Percentiles rank a stretch among this genome's conserved stretches.
These are phyloP conservation scores for Camptogramma bilineatum DNA, from an alignment of 2,888 invertebrate genomes.

Conservation along the genomic window DNA sequence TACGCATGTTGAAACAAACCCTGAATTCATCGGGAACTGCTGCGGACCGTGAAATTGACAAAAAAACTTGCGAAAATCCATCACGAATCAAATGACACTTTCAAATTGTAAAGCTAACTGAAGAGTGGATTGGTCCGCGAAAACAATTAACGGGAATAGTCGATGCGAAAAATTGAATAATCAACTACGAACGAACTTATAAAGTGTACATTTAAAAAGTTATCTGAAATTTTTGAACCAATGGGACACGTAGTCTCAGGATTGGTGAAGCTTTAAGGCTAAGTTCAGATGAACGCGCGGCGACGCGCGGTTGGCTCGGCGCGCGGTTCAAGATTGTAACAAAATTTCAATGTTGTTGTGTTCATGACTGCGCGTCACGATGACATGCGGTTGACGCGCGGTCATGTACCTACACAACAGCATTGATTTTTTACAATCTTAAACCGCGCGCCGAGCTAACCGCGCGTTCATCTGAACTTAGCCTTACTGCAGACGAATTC, in stretches of 20 bases:
- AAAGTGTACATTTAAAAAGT: background rate
- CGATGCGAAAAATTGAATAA: constrained; percentile 78
- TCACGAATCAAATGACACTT: constrained; percentile 84
- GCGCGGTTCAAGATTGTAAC: too few species aligned
- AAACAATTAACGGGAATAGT: constrained; percentile 76
- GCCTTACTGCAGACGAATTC: too few species aligned
- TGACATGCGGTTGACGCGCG: too few species aligned
- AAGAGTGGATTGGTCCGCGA: constrained; percentile 75
- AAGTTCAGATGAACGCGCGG: too few species aligned
- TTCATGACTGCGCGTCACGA: too few species aligned
- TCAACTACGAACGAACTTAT: constrained; percentile 51
- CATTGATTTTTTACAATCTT: too few species aligned
- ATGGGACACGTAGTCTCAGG: background rate
- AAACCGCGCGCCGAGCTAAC: too few species aligned
- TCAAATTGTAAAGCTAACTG: constrained; percentile 82
- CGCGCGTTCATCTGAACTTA: too few species aligned
- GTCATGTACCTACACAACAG: too few species aligned
- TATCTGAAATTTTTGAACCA: background rate
- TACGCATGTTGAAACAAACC: constrained; percentile 63
- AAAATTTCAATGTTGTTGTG: too few species aligned
- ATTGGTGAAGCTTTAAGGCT: too few species aligned
- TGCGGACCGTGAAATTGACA: constrained; percentile 80
- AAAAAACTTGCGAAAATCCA: constrained; percentile 79
- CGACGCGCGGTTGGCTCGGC: too few species aligned
- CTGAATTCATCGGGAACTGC: constrained; percentile 68